Evolutionary conservation across 23 tunicate species (phyloP).

Genomic region (Ascidia mentula): DNA sequence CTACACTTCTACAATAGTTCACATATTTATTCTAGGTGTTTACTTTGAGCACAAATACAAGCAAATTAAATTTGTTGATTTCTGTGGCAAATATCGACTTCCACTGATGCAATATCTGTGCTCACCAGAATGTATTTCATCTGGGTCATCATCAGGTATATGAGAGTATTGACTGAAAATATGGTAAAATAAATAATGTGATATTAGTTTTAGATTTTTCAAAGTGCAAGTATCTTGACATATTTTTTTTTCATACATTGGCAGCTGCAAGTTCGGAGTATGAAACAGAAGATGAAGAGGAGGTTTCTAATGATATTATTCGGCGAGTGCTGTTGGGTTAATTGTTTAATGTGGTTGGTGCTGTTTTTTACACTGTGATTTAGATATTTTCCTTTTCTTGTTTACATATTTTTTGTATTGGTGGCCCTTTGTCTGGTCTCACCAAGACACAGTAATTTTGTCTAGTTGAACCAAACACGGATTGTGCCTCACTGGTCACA

Average conservation of each 20-base stretch:
- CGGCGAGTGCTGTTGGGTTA: slow-evolving; percentile 44
- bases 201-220: background rate
- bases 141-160: slow-evolving; percentile 40
- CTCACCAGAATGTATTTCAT: slow-evolving; percentile 59
- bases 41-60: slow-evolving; percentile 54
- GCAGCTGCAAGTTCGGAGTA: slow-evolving; percentile 42
- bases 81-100: slow-evolving; percentile 73
- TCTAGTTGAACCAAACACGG: too few relatives aligned
- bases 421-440: too few relatives aligned
- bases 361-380: background rate
- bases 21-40: slow-evolving; percentile 30
- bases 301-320: slow-evolving; percentile 5
- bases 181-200: background rate
- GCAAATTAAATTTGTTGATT: slow-evolving; percentile 74
- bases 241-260: background rate
- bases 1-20: too few relatives aligned
- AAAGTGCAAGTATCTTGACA: too few relatives aligned
- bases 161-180: background rate
- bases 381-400: too few relatives aligned
- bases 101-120: slow-evolving; percentile 68
- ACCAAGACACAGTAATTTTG: too few relatives aligned
- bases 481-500: too few relatives aligned
- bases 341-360: background rate
- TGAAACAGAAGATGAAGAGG: slow-evolving; percentile 49
- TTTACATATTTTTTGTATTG: too few relatives aligned